Base-by-base conservation (phyloP, 2,888 invertebrate genomes). In the Eilema sororculum region DNA sequence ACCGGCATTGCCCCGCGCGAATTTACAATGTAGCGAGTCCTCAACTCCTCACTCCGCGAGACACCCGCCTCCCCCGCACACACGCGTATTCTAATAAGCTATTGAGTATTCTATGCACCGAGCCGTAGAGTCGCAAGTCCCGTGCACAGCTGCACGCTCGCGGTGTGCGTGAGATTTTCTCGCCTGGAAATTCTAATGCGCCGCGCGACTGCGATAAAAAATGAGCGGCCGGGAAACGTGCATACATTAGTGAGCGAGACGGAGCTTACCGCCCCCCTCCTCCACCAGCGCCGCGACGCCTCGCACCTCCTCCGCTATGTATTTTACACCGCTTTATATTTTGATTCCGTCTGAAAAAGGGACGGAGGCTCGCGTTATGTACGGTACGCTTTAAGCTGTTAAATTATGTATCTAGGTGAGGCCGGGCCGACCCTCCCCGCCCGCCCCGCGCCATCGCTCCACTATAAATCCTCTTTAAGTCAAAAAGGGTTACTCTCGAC, bases 181-280 rank as follows among this genome's bases (percentile, higher is more conserved):
- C 95, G 95, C 93, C 91, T 94, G 91, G 92, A 95, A 95, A 95
- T 94, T 94, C 90, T 94, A 95, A 95, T 94, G 94, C 93, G 91
- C 88, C 89, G 95, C 93, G 94, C 91, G 95, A 94, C 91, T 93
- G 94, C 93, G 95, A 95, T 95, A 95, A 95, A 95, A 94, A 94
- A 95, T 93, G 94, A 93, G 91, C 89, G 89, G 90, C 89, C 90
- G 91, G 92, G 91, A 94, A 94, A 93, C 90, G 90, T 95, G 95
- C 90, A 95, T 95, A 95, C 90, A 95, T 95, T 94, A 95, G 84
- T 73, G 89, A 92, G 92, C 87, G 93, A 90, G 90, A 90, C 86
- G 87, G 88, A 84, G 85, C 82, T 84, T 84, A 84, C 79, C 87
- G 83, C 85, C 86, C 83, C 78, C 75, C 74, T 79, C 76, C 85